Evolutionary conservation across 2,113 vertebrate species (phyloP), one percentile per base, ranked within the genome.

Genomic region (Aleadryas rufinucha): DNA sequence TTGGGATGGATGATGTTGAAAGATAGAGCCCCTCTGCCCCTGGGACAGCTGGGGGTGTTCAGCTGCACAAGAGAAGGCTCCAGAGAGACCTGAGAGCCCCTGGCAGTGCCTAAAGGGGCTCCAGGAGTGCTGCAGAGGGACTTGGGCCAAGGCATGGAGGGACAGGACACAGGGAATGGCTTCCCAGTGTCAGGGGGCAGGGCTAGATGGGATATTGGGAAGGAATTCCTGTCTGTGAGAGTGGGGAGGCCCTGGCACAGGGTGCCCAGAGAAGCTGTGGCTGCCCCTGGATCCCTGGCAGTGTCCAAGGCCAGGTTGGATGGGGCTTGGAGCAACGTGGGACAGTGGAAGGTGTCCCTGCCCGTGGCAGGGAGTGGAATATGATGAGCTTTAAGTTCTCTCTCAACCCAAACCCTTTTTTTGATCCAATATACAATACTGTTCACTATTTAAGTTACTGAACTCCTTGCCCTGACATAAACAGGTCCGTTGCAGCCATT

Each of bases 171-270:
- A 24, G 74, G 56, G 2, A 53, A 39, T 61, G 56, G 75, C 41
- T 54, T 24, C 28, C 30, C 30, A n/a, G 2, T 3, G 65, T 13
- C 75, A 79, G 42, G 72, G 57, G 76, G 49, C 57, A 64, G 66
- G 35, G 1, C 0, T 2, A 4, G 42, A 1, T 64, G 66, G 85
- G 41, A 31, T 35, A 0, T 26, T 26, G 76, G 76, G 26, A 7
- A 64, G 75, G 21, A 50, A 71, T 64, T 80, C 1, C 2, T 80
- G 56, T 0, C 4, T 64, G 76, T 0, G 35, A 64, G 59, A 59
- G 59, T 57, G 76, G 44, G 2, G 0, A 81, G 37, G 68, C 42
- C 49, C 42, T 72, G 57, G 66, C 76, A 1, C 50, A 72, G 66
- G 85, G 44, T 80, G 31, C 17, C 31, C 59, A 81, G 52, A 72